phyloP scores from a whole-genome alignment of 2,888 invertebrate species.

The Rhamnusium bicolor region DNA sequence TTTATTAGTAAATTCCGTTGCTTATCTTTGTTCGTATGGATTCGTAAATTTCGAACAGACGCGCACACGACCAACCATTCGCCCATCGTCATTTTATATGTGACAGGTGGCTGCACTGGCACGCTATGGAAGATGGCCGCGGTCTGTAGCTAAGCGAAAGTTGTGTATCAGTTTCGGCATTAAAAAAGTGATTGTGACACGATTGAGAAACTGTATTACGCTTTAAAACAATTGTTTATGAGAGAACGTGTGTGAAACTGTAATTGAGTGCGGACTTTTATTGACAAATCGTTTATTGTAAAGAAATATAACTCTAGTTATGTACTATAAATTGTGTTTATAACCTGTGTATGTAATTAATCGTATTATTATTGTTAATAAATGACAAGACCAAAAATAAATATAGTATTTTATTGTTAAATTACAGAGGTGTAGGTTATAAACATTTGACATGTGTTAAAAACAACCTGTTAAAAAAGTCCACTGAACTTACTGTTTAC shows the following conservation, averaged over 20 bases:
- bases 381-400: constrained; percentile 31
- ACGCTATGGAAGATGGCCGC: constrained; percentile 70
- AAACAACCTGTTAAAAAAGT: constrained; percentile 68
- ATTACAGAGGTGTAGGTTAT: constrained; percentile 23
- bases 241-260: constrained; percentile 51
- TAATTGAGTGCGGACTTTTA: constrained; percentile 36
- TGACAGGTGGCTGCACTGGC: constrained; percentile 71
- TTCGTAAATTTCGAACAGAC: constrained; percentile 40
- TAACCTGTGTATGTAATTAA: constrained; percentile 40
- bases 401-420: constrained; percentile 24
- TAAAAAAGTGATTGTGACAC: constrained; percentile 61
- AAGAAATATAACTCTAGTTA: constrained; percentile 27
- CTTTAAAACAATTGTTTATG: constrained; percentile 53
- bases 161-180: constrained; percentile 56
- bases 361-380: constrained; percentile 26
- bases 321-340: constrained; percentile 47
- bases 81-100: constrained; percentile 62
- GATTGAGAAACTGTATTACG: constrained; percentile 55
- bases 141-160: constrained; percentile 63
- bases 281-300: constrained; percentile 38
- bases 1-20: constrained; percentile 17
- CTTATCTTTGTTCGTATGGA: constrained; percentile 23
- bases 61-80: constrained; percentile 60
- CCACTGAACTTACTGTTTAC: constrained; percentile 66
- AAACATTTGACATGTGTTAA: constrained; percentile 46